These are phyloP conservation scores for Volucella zonaria DNA, from an alignment of 2,888 invertebrate species.

Conservation along the genomic window DNA sequence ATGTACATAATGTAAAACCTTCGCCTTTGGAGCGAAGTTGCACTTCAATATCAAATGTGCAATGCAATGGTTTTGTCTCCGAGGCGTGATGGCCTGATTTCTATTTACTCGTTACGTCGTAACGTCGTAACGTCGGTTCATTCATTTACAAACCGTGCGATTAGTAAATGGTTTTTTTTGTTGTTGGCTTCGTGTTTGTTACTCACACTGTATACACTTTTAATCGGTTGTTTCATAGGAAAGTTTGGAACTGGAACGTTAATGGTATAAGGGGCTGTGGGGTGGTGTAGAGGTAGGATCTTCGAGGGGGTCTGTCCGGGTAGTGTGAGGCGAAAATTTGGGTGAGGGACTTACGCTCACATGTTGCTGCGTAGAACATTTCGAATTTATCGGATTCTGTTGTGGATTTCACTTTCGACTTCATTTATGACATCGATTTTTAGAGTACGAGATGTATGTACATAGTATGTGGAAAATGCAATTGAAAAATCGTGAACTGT, in stretches of 20 bases:
- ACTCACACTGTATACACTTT: neutral
- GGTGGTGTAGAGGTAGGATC: neutral
- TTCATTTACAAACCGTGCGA: constrained; percentile 39
- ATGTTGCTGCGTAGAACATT: constrained; percentile 8
- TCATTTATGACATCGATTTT: neutral
- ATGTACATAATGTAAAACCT: constrained; percentile 42
- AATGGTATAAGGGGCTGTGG: neutral
- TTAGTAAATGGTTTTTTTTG: constrained; percentile 30
- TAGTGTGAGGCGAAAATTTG: neutral
- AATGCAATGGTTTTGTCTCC: constrained; percentile 14
- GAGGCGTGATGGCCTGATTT: constrained; percentile 60
- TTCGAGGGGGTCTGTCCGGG: neutral
- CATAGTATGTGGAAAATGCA: no score
- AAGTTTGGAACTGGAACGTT: constrained; percentile 39
- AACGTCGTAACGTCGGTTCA: neutral
- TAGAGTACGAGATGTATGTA: no score
- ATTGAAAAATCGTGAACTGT: no score
- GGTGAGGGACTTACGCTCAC: neutral
- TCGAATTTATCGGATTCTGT: neutral
- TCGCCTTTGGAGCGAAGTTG: constrained; percentile 27
- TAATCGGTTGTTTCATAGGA: neutral
- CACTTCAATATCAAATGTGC: constrained; percentile 12
- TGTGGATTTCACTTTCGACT: neutral
- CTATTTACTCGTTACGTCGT: constrained; percentile 36
- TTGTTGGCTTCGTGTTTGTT: constrained; percentile 10